Evolutionary conservation across 2,113 vertebrate species (phyloP), one percentile per base, ranked within the genome.

Genomic region (Rhizomys pruinosus): DNA sequence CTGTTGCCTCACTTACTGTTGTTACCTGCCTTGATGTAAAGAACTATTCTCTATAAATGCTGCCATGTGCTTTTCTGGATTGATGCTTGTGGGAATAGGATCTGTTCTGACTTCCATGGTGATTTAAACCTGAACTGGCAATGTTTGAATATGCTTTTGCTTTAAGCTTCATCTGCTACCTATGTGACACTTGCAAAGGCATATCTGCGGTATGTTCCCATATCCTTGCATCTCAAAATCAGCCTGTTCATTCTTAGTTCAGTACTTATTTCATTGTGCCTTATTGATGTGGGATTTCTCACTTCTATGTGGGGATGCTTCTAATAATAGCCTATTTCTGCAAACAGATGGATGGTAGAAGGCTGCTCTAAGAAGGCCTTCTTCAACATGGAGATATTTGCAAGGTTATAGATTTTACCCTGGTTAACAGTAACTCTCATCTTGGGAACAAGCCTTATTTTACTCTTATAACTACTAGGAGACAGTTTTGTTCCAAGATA

Each of bases 181-280:
- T 68, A 23, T 19, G 7, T 74, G 37, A 52, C 32, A 13, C 19
- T 87, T 59, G 3, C 68, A 10, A 68, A 74, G 44, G 12, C 4
- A 25, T 37, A 37, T 79, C 64, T 72, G 22, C 29, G 57, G 42
- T 47, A 29, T 39, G 7, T 6, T n/a, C 10, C 29, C 32, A 1
- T 0, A 7, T 80, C 59, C 2, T 39, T 0, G 0, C 29, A 29
- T 15, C 73, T 84, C 15, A 23, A 4, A 42, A 47, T 15, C 6
- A 32, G 32, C 23, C 3, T 34, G 23, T 20, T 74, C n/a, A n/a
- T n/a, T 11, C 59, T 82, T 47, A 22, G 23, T 34, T 22, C 72
- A n/a, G n/a, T n/a, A n/a, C n/a, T n/a, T n/a, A n/a, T n/a, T n/a
- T n/a, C n/a, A n/a, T n/a, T n/a, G n/a, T n/a, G n/a, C n/a, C n/a